Evolutionary conservation across 2,888 invertebrate genomes (phyloP).

Genomic region (Tenthredo mesomela): DNA sequence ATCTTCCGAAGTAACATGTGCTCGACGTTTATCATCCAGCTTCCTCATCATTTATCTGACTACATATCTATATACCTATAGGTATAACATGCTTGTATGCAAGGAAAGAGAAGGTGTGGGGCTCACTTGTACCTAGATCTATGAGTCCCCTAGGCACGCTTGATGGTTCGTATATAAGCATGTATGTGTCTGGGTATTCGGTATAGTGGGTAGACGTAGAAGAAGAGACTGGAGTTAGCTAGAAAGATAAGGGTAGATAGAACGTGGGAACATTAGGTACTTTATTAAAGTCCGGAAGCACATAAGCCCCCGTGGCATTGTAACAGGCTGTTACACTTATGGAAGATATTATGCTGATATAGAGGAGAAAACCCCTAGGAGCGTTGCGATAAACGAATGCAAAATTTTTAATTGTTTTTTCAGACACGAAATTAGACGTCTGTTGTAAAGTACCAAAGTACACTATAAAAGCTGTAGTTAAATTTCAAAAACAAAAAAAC

Average conservation of each 20-base stretch:
- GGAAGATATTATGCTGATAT: slow-evolving; percentile 22
- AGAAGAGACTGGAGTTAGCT: slow-evolving; percentile 26
- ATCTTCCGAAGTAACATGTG: neutral
- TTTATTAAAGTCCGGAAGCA: slow-evolving; percentile 35
- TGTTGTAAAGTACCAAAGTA: neutral
- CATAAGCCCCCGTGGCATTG: slow-evolving; percentile 25
- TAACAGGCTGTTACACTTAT: slow-evolving; percentile 39
- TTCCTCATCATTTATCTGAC: neutral
- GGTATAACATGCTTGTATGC: neutral
- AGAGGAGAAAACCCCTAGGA: neutral
- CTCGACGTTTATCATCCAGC: too few species aligned
- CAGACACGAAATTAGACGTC: neutral
- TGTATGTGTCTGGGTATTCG: neutral
- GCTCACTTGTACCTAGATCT: slow-evolving; percentile 6
- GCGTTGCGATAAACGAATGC: slow-evolving; percentile 9
- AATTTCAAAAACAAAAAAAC: too few species aligned
- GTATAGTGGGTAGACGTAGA: neutral
- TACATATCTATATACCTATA: neutral
- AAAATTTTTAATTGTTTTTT: slow-evolving; percentile 22
- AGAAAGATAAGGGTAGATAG: slow-evolving; percentile 32
- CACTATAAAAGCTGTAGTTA: neutral
- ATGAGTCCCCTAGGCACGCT: slow-evolving; percentile 26
- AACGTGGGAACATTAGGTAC: slow-evolving; percentile 27
- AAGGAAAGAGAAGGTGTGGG: neutral
- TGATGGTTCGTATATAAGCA: neutral